These are phyloP conservation scores for Iphiclides podalirius DNA, from an alignment of 2,888 invertebrate genomes.

Conservation along the genomic window DNA sequence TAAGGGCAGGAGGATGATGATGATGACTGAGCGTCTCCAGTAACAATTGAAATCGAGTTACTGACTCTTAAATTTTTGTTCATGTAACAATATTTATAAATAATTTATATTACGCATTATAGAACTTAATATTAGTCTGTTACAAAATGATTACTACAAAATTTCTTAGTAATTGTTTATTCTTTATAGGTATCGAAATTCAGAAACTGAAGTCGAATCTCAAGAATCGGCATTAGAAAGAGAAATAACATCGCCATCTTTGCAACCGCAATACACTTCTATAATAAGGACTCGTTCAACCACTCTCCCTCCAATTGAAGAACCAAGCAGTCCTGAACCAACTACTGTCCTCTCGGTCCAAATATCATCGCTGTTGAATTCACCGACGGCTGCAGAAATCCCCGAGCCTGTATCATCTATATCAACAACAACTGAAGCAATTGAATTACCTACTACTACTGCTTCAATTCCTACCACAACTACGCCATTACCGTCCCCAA, in stretches of 20 bases:
- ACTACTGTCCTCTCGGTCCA: constrained; percentile 69
- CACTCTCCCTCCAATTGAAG: constrained; percentile 43
- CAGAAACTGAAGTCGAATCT: constrained; percentile 51
- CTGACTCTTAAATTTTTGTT: no score
- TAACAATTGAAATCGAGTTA: no score
- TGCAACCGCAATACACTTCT: constrained; percentile 66
- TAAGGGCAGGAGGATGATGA: no score
- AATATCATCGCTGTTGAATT: constrained; percentile 68
- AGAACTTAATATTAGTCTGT: no score
- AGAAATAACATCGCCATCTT: constrained; percentile 58
- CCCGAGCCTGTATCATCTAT: constrained; percentile 42
- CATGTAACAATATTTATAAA: no score
- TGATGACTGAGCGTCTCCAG: no score
- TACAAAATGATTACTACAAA: no score
- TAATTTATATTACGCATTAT: no score
- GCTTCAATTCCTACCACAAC: constrained; percentile 46
- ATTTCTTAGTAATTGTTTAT: no score
- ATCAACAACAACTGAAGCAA: constrained; percentile 41
- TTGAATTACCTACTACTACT: constrained; percentile 41
- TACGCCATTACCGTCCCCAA: constrained; percentile 42
- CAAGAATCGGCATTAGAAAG: constrained; percentile 62
- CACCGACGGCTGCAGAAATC: constrained; percentile 44
- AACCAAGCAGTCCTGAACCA: constrained; percentile 49
- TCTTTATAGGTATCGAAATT: constrained; percentile 51
- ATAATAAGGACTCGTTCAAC: constrained; percentile 61